These are phyloP conservation scores for Scaptomyza pallida DNA, from an alignment of 1,140 invertebrate species.

Conservation along the genomic window DNA sequence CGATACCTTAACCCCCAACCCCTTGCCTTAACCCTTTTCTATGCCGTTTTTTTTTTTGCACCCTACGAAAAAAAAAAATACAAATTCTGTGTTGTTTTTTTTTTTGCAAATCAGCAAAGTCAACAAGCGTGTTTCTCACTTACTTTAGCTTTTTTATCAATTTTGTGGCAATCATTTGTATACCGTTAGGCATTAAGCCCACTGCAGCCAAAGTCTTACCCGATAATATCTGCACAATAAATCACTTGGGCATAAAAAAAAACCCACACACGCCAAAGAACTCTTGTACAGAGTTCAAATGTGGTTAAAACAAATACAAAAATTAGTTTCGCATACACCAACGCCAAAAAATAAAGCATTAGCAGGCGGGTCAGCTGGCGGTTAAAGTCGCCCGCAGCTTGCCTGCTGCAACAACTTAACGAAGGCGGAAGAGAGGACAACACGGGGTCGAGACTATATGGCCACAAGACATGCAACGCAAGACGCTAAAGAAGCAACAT, in stretches of 20 bases:
- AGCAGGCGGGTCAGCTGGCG: constrained; percentile 39
- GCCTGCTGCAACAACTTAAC: constrained; percentile 7
- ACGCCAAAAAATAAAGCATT: constrained; percentile 20
- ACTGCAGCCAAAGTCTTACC: not conserved
- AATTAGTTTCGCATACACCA: constrained; percentile 45
- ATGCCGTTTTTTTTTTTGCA: constrained; percentile 20
- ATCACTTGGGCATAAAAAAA: constrained; percentile 48
- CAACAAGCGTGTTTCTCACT: constrained; percentile 46
- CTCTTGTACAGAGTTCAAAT: constrained; percentile 54
- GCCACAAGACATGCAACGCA: constrained; percentile 61
- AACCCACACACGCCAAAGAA: constrained; percentile 53
- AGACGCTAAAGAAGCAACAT: constrained; percentile 14
- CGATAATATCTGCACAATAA: constrained; percentile 45
- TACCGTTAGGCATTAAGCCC: constrained; percentile 70
- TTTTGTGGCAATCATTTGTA: constrained; percentile 46
- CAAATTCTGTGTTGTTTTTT: constrained; percentile 17
- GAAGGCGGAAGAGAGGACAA: constrained; percentile 18
- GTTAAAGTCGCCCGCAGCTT: constrained; percentile 57
- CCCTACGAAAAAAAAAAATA: no score
- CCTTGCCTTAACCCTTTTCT: constrained; percentile 35
- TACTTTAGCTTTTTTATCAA: constrained; percentile 52
- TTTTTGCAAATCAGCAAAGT: constrained; percentile 70
- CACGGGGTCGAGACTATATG: constrained; percentile 26
- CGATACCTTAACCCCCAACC: constrained; percentile 59
- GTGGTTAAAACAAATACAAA: constrained; percentile 44